Percentiles rank a stretch among this genome's conserved stretches.
phyloP scores from a whole-genome alignment of 2,113 vertebrate species.

The Tonatia bakeri region DNA sequence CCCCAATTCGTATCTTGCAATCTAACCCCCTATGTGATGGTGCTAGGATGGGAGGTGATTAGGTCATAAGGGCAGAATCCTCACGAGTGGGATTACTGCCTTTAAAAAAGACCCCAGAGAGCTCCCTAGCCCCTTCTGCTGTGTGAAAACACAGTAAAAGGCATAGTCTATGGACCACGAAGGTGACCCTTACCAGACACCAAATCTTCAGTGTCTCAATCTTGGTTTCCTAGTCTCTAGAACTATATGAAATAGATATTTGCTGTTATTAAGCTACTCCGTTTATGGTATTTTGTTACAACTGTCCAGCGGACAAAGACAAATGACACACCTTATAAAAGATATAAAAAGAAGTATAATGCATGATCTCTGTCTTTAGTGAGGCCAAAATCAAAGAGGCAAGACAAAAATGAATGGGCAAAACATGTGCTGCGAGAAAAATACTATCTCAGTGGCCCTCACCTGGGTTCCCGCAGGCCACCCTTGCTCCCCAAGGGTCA shows the following conservation, averaged over 20 bases:
- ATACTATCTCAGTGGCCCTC: rapidly evolving
- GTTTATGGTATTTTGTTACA: neutral
- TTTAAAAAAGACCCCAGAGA: neutral
- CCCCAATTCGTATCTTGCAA: neutral
- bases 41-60: neutral
- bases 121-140: neutral
- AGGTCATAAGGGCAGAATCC: neutral
- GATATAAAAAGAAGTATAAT: neutral
- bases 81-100: neutral
- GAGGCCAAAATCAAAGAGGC: neutral
- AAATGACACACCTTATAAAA: neutral
- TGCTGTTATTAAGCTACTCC: neutral
- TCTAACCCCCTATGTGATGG: neutral
- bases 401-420: neutral
- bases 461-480: neutral
- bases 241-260: neutral
- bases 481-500: neutral
- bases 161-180: neutral
- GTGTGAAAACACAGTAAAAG: neutral
- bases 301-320: neutral
- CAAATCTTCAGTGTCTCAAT: too few species aligned
- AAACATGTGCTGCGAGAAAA: neutral
- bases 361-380: neutral
- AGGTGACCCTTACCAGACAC: neutral
- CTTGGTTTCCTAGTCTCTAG: neutral